Conservation (phyloP, 2,888 invertebrate genomes). For the Cistogaster globosa region DNA sequence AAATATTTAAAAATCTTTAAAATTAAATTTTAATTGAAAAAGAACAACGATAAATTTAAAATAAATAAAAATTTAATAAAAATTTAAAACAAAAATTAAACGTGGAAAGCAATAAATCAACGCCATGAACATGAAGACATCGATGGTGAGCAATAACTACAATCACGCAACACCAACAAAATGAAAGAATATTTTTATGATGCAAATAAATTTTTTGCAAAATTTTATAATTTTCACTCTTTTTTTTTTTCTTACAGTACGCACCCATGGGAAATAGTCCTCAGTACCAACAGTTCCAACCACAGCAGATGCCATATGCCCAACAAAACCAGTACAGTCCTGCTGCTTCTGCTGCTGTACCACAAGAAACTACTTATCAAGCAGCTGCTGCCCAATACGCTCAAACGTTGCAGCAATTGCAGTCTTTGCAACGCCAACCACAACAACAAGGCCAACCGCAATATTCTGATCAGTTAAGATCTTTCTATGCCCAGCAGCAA, state of each 20-base stretch:
- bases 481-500: slow-evolving; percentile 52
- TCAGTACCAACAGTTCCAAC: slow-evolving; percentile 60
- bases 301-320: slow-evolving; percentile 63
- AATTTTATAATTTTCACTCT: background rate
- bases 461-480: too few species aligned
- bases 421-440: slow-evolving; percentile 62
- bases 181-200: background rate
- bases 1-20: background rate
- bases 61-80: slow-evolving; percentile 16
- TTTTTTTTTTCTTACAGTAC: slow-evolving; percentile 58
- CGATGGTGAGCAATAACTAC: slow-evolving; percentile 40
- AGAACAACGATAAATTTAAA: background rate
- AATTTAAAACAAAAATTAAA: slow-evolving; percentile 19
- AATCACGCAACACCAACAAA: background rate
- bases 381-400: slow-evolving; percentile 69
- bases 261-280: slow-evolving; percentile 32
- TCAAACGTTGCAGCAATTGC: slow-evolving; percentile 73
- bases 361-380: background rate
- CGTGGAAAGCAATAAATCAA: slow-evolving; percentile 25
- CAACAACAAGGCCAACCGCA: slow-evolving; percentile 73
- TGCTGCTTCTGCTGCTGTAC: slow-evolving; percentile 58
- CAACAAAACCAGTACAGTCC: slow-evolving; percentile 72
- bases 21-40: slow-evolving; percentile 9
- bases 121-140: slow-evolving; percentile 37
- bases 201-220: background rate